These are phyloP conservation scores for Morpho achilles DNA, from an alignment of 2,888 invertebrate genomes.

Conservation along the genomic window DNA sequence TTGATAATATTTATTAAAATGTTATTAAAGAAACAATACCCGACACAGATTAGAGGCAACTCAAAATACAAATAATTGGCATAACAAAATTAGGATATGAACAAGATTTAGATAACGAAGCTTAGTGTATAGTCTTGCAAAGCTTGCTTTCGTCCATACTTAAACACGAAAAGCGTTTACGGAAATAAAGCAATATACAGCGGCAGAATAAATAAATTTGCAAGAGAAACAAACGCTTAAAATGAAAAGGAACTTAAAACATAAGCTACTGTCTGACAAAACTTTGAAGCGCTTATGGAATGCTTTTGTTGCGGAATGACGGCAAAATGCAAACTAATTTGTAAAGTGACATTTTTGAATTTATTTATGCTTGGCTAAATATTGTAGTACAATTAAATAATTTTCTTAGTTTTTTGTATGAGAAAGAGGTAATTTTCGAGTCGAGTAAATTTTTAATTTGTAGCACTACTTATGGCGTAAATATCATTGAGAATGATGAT, in stretches of 20 bases:
- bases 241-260: conserved; percentile 9
- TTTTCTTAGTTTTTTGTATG: too few species aligned
- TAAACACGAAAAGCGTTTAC: conserved; percentile 12
- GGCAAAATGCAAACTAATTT: neutral
- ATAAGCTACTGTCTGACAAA: conserved; percentile 11
- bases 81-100: neutral
- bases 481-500: too few species aligned
- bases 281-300: conserved; percentile 16
- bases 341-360: neutral
- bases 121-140: conserved; percentile 2
- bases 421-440: too few species aligned
- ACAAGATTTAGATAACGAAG: conserved; percentile 6
- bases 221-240: conserved; percentile 5
- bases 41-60: neutral
- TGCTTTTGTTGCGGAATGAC: conserved; percentile 2
- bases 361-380: too few species aligned
- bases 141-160: conserved; percentile 8
- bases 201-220: conserved; percentile 7
- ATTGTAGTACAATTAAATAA: too few species aligned
- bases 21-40: too few species aligned
- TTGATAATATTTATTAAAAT: neutral
- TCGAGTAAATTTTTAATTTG: too few species aligned
- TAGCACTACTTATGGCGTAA: too few species aligned
- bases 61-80: neutral
- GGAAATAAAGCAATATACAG: conserved; percentile 13